Conservation (phyloP, 2,888 invertebrate species). For the Yponomeuta malinellus region DNA sequence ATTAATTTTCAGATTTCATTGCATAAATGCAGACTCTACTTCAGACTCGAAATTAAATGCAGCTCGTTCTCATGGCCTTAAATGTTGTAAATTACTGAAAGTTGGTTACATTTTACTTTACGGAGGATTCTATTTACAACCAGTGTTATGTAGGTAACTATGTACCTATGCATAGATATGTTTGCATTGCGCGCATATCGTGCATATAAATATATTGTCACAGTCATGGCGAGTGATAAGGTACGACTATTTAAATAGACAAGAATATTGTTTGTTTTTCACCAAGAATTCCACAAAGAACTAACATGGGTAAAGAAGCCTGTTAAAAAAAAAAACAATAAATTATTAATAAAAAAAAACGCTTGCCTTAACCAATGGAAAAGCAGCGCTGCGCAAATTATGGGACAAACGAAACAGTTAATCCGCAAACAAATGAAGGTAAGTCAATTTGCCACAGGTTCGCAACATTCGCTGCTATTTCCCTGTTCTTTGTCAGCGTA, state of each 20-base stretch:
- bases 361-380: neutral
- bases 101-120: neutral
- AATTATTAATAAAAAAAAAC: too few relatives aligned
- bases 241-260: too few relatives aligned
- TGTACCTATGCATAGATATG: too few relatives aligned
- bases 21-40: neutral
- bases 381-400: neutral
- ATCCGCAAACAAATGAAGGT: neutral
- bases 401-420: neutral
- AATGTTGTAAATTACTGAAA: neutral
- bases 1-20: slow-evolving; percentile 1
- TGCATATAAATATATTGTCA: too few relatives aligned
- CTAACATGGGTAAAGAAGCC: too few relatives aligned
- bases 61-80: neutral
- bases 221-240: too few relatives aligned
- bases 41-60: neutral
- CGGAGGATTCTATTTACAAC: slow-evolving; percentile 32
- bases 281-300: too few relatives aligned
- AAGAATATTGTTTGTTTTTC: too few relatives aligned
- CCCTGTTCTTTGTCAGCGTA: slow-evolving; percentile 53
- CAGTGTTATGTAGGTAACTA: neutral
- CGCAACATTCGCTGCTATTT: slow-evolving; percentile 25
- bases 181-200: too few relatives aligned
- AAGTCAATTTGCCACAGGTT: neutral
- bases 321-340: too few relatives aligned